Evolutionary conservation across 2,113 vertebrate species (phyloP), one percentile per base, ranked within the genome.

Genomic region (Cyanistes caeruleus): DNA sequence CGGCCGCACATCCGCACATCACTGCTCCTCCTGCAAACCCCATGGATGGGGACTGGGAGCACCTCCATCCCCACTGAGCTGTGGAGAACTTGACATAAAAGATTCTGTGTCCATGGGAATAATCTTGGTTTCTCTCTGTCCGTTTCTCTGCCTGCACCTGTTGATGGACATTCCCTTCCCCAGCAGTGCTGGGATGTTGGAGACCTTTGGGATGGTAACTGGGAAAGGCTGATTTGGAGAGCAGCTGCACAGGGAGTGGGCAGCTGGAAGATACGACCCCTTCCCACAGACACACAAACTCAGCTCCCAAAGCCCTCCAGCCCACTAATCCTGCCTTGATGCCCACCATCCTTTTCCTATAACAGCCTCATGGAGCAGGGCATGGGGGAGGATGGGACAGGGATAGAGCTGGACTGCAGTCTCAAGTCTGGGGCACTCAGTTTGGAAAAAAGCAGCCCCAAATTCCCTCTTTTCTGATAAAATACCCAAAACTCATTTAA

Each of bases 21-120:
- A 1, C 31, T 11, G 44, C 33, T 63, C 52, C 22, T 35, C 65
- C 1, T 24, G 20, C 21, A 20, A 12, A 37, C 15, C 27, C 41
- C 39, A 43, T 1, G 35, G 84, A 31, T 9, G 21, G 2, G 14
- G 10, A 10, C 5, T 62, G 59, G 21, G n/a, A 87, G 52, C 35
- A 68, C 2, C 24, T 89, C n/a, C 58, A 18, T 20, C 35, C 60
- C 30, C 65, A 11, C 1, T 5, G 39, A 13, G 23, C 1, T 7
- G 12, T 15, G 43, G 2, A 69, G 58, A 76, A 31, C 28, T 84
- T 14, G 46, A 5, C 24, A 5, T 0, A 15, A 53, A 75, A 62
- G 17, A 6, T 31, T 72, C 59, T 5, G 18, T 2, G 24, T 52
- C 19, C 73, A 15, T 7, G 2, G 0, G 12, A 68, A 44, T 8